Evolutionary conservation across 1,140 invertebrate genomes (phyloP).

Genomic region (Sogatella furcifera): DNA sequence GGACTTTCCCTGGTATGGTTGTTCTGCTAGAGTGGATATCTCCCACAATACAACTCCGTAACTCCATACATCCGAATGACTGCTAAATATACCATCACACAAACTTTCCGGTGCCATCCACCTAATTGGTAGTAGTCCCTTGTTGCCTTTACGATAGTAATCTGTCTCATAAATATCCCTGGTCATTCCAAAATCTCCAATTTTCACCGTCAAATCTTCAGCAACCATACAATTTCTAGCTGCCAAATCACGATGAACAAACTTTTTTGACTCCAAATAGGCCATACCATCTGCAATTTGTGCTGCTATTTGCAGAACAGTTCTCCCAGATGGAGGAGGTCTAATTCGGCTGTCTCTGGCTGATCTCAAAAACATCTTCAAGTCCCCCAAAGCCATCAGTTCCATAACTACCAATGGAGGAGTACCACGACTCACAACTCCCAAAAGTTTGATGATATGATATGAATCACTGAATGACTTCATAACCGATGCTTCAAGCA

Average conservation of each 20-base stretch:
- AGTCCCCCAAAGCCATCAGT: slow-evolving; percentile 88
- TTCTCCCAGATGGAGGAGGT: slow-evolving; percentile 42
- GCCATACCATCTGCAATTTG: slow-evolving; percentile 99
- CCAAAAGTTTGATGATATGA: slow-evolving; percentile 87
- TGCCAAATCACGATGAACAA: slow-evolving; percentile 95
- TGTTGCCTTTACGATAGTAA: slow-evolving; percentile 90
- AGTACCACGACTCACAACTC: slow-evolving; percentile 85
- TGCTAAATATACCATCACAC: slow-evolving; percentile 88
- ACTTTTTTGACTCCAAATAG: slow-evolving; percentile 86
- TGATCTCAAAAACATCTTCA: slow-evolving; percentile 79
- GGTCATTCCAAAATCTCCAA: slow-evolving; percentile 93
- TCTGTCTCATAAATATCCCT: slow-evolving; percentile 94
- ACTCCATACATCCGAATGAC: slow-evolving; percentile 90
- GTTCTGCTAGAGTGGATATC: slow-evolving; percentile 94
- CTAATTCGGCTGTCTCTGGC: slow-evolving; percentile 35
- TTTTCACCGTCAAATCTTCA: slow-evolving; percentile 83
- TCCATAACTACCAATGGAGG: slow-evolving; percentile 95
- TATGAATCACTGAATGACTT: slow-evolving; percentile 67
- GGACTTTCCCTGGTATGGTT: slow-evolving; percentile 81
- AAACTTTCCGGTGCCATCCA: slow-evolving; percentile 96
- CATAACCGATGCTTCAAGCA: slow-evolving; percentile 93
- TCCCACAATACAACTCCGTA: slow-evolving; percentile 96
- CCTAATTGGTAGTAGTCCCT: slow-evolving; percentile 65
- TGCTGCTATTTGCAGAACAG: slow-evolving; percentile 70
- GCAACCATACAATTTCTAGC: slow-evolving; percentile 96